A percentile compares a stretch with the other conserved stretches of the same genome.
These are phyloP conservation scores for Poeciliopsis retropinna DNA, from an alignment of 2,113 vertebrate genomes.

Conservation along the genomic window DNA sequence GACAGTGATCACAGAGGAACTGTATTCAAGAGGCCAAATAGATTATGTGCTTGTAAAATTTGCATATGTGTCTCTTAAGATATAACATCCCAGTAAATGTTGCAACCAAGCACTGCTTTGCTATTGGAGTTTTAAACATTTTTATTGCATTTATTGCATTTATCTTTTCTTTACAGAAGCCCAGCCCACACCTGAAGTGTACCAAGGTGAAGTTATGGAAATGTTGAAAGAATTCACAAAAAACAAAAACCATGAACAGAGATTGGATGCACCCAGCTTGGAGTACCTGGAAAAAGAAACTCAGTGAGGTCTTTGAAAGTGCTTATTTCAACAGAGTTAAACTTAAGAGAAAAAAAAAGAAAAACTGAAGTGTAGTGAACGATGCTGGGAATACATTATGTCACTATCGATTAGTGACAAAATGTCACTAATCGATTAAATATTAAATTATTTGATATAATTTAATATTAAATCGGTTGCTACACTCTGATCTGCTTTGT, in stretches of 20 bases:
- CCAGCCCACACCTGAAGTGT: constrained; percentile 76
- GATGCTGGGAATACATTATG: background rate
- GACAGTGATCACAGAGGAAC: too few species aligned
- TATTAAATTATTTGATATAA: too few species aligned
- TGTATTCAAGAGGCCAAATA: too few species aligned
- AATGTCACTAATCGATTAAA: too few species aligned
- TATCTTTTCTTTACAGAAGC: constrained; percentile 59
- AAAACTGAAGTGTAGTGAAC: constrained; percentile 7
- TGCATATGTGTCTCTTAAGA: too few species aligned
- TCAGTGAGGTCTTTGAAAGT: constrained; percentile 40
- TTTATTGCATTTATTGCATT: too few species aligned
- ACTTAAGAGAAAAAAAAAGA: constrained; percentile 2
- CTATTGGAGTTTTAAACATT: too few species aligned
- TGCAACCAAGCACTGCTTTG: too few species aligned
- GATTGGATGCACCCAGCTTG: constrained; percentile 77
- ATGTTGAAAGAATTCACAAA: constrained; percentile 91
- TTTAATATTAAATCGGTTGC: background rate
- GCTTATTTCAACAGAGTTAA: constrained; percentile 8
- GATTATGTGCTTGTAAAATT: too few species aligned
- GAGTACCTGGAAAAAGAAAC: constrained; percentile 79
- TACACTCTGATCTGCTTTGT: background rate
- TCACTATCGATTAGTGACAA: too few species aligned
- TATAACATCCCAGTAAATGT: too few species aligned
- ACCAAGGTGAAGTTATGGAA: constrained; percentile 84
- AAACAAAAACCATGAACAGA: constrained; percentile 86